Conservation (phyloP, 2,888 invertebrate genomes). For the Meteorus colon region DNA sequence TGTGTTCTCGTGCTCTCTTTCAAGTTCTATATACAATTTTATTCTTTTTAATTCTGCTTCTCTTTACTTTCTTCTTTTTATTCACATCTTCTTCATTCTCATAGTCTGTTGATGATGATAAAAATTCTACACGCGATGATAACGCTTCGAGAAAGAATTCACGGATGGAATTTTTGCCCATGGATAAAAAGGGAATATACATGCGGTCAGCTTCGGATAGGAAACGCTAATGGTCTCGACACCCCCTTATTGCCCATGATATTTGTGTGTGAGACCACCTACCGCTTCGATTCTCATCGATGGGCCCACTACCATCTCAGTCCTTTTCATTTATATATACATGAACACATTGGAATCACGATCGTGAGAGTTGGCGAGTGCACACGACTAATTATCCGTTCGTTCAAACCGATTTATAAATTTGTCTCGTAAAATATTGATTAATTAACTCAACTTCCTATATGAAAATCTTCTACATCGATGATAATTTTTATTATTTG, state of each 20-base stretch:
- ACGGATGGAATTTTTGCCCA: conserved; percentile 60
- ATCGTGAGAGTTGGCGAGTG: too few relatives aligned
- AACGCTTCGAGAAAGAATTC: conserved; percentile 59
- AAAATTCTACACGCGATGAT: conserved; percentile 64
- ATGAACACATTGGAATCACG: not conserved
- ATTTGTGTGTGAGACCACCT: conserved; percentile 58
- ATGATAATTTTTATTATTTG: too few relatives aligned
- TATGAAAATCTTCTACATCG: too few relatives aligned
- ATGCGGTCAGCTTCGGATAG: conserved; percentile 63
- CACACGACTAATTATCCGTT: too few relatives aligned
- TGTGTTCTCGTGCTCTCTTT: conserved; percentile 27
- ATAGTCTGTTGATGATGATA: conserved; percentile 47
- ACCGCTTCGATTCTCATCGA: conserved; percentile 43
- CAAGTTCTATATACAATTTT: not conserved
- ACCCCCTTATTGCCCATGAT: conserved; percentile 59
- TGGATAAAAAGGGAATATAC: conserved; percentile 59
- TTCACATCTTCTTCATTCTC: conserved; percentile 44
- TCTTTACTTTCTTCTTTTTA: conserved; percentile 46
- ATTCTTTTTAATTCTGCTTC: conserved; percentile 45
- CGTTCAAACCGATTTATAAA: too few relatives aligned
- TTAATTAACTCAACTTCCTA: too few relatives aligned
- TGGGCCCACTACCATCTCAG: not conserved
- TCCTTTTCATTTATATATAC: not conserved
- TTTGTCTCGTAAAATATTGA: too few relatives aligned
- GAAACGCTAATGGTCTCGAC: conserved; percentile 70